A percentile compares a stretch with the other conserved stretches of the same genome.
Conservation (phyloP, 2,797 vertebrate genomes). For the Tadarida brasiliensis region DNA sequence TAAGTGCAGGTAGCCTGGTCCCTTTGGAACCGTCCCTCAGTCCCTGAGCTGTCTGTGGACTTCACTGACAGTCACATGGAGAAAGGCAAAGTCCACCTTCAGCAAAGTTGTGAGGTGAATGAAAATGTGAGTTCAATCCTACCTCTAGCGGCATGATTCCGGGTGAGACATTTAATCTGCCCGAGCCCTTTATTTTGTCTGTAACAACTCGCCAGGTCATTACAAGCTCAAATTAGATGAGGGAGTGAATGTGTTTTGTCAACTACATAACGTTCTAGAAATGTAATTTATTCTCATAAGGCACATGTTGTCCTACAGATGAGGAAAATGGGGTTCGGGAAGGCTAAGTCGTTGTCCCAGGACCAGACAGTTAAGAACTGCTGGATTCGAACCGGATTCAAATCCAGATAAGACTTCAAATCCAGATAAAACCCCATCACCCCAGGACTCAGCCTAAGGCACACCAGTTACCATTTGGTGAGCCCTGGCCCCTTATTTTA, state of each 20-base stretch:
- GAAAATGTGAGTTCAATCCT: not conserved
- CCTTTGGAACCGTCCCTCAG: not conserved
- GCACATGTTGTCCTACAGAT: not conserved
- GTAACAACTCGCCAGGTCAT: not conserved
- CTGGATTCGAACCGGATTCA: not conserved
- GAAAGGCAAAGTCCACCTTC: not conserved
- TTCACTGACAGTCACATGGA: not conserved
- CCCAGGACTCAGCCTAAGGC: not conserved
- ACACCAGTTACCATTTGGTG: not conserved
- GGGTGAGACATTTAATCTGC: not conserved
- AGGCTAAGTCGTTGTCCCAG: not conserved
- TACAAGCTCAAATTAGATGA: not conserved
- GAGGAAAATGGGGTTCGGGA: not conserved
- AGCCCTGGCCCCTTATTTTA: not conserved
- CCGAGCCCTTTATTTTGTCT: not conserved
- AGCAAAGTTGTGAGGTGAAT: not conserved
- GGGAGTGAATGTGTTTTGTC: not conserved
- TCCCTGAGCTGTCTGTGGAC: not conserved
- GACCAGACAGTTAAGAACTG: not conserved
- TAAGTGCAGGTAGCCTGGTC: no score
- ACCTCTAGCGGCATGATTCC: not conserved
- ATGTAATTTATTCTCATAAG: not conserved
- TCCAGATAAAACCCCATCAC: not conserved
- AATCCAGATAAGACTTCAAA: not conserved
- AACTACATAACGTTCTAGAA: not conserved